Percentiles rank a stretch among this genome's conserved stretches.
Evolutionary conservation across 1,140 invertebrate genomes (phyloP).

Genomic region (Laupala kohalensis): DNA sequence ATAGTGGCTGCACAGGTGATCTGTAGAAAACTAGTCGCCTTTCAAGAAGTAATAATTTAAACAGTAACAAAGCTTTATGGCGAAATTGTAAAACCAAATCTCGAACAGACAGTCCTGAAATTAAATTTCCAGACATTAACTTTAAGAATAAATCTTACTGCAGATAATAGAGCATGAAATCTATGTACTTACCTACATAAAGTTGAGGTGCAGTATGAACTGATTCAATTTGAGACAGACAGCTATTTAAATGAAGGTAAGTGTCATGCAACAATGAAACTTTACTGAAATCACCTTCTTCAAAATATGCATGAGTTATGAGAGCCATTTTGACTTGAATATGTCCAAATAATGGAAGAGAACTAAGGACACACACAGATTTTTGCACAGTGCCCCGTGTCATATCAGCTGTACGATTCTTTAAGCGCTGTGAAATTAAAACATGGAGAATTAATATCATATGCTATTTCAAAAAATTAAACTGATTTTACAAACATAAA

Average conservation of each 20-base stretch:
- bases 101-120: constrained; percentile 59
- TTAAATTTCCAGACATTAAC: constrained; percentile 18
- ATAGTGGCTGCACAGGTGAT: constrained; percentile 81
- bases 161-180: background rate
- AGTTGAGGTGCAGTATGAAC: constrained; percentile 53
- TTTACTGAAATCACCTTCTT: constrained; percentile 85
- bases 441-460: background rate
- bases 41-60: constrained; percentile 86
- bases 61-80: constrained; percentile 84
- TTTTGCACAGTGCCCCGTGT: constrained; percentile 92
- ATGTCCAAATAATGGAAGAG: constrained; percentile 77
- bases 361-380: constrained; percentile 81
- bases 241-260: constrained; percentile 82
- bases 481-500: too few relatives aligned
- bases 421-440: constrained; percentile 54
- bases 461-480: background rate
- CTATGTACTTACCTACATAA: constrained; percentile 53
- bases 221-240: constrained; percentile 44
- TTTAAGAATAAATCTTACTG: background rate
- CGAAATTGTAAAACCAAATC: constrained; percentile 75
- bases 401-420: constrained; percentile 90
- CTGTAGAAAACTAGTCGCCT: constrained; percentile 85
- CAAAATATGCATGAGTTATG: constrained; percentile 94
- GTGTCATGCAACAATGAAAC: constrained; percentile 84
- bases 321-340: constrained; percentile 87